Conservation (phyloP, 2,113 vertebrate genomes). For the Aleadryas rufinucha region DNA sequence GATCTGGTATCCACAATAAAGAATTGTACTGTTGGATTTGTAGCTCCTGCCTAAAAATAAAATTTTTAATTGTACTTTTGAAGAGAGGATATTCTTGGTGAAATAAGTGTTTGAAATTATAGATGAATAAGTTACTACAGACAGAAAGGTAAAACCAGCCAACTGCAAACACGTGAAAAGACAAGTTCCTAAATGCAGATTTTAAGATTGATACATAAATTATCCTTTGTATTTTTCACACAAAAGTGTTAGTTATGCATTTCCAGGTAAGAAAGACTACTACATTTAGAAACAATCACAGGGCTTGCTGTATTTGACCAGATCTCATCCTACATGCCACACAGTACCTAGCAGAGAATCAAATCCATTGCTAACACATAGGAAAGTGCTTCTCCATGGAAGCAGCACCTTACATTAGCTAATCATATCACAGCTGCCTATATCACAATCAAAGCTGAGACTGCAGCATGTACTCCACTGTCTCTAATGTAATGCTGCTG, state of each 20-base stretch:
- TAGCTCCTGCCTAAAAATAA: conserved; percentile 75
- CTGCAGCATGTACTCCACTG: background rate
- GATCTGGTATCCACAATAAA: conserved; percentile 64
- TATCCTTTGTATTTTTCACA: background rate
- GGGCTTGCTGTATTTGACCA: background rate
- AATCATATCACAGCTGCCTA: background rate
- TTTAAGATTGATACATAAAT: background rate
- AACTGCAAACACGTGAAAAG: background rate
- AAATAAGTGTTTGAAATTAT: background rate
- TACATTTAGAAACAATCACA: background rate
- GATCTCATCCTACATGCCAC: background rate
- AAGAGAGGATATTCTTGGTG: background rate
- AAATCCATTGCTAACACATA: background rate
- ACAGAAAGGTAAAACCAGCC: background rate
- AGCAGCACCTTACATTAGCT: background rate
- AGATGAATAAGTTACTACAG: background rate
- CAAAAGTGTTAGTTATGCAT: background rate
- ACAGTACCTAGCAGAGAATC: background rate
- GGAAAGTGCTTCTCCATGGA: background rate
- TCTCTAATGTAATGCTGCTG: background rate
- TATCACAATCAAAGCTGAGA: background rate
- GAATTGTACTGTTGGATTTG: conserved; percentile 74
- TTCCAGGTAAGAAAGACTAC: background rate
- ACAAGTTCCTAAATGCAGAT: background rate
- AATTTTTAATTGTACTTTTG: background rate